Base-by-base conservation (phyloP, 30 jellyfish, hydroid and myxozoan genomes). In the Haliclystus octoradiatus region DNA sequence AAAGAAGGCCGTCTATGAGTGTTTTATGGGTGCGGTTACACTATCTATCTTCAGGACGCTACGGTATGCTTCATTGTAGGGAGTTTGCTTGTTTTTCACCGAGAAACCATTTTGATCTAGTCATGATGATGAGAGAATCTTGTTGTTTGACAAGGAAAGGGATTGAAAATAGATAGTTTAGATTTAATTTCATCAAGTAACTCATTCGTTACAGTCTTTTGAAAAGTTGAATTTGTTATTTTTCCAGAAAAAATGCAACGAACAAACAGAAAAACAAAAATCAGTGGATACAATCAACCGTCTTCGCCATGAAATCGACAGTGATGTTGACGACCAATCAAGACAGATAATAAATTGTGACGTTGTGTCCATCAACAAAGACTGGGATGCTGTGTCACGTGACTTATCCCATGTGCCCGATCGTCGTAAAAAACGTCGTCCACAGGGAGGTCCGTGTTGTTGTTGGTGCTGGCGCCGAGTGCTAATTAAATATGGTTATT, bases 381-480 rank as follows among this genome's bases (percentile, higher is more conserved):
- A 85, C 61, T 85, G 81, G 85, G 70, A 67, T 33, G 77, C 66
- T 35, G 96, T 85, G 28, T 74, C 88, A 0, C 46, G 71, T 1
- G 88, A 71, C 50, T 53, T 85, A 31, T 40, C 57, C 57, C 19
- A 40, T 19, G 57, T 40, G 14, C 57, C 57, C 19, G 57, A 40
- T 5, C 57, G 57, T 5, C 78, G 53, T 13, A 79, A 64, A 67
- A 79, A 75, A 70, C 70, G 57, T 49, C 53, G 78, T 31, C 34
- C 68, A 79, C 73, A 81, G 68, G 67, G 70, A 80, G 57, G 83
- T 64, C 83, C 94, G 1, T 81, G 88, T 34, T 81, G 82, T 62
- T 28, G 84, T 47, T 81, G 94, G 94, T 81, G 94, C 50, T 81
- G 79, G 70, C 74, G 94, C 26, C 80, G 94, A 50, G 63, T 82